A percentile compares a stretch with the other conserved stretches of the same genome.
phyloP scores from a whole-genome alignment of 2,888 invertebrate species.

The Meteorus colon region DNA sequence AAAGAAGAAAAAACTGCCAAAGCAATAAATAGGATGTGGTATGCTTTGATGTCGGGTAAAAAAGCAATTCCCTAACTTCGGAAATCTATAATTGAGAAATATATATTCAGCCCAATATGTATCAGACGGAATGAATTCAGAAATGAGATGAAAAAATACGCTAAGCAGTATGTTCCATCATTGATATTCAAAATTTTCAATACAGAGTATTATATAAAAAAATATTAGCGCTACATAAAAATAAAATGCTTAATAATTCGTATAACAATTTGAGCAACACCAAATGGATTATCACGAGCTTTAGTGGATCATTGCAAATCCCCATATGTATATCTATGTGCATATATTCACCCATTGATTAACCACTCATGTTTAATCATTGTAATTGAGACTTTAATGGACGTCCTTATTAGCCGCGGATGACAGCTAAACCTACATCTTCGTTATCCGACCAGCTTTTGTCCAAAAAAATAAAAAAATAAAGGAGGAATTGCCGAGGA shows the following conservation, averaged over 20 bases:
- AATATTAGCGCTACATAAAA: not conserved
- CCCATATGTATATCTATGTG: not conserved
- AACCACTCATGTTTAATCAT: constrained; percentile 15
- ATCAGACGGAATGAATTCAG: too few species aligned
- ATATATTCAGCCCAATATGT: not conserved
- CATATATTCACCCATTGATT: not conserved
- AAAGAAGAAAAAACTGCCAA: not conserved
- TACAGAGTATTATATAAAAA: not conserved
- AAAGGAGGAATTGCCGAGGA: too few species aligned
- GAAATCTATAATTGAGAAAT: not conserved
- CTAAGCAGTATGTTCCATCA: too few species aligned
- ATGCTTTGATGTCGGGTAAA: constrained; percentile 3
- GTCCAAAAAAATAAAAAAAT: not conserved
- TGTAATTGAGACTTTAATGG: constrained; percentile 23
- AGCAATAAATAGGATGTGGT: not conserved
- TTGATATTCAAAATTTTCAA: not conserved
- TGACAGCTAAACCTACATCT: not conserved
- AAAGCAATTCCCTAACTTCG: not conserved
- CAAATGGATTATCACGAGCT: not conserved
- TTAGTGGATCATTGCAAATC: not conserved
- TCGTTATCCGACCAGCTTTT: not conserved
- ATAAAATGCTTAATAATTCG: not conserved
- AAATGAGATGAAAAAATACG: not conserved
- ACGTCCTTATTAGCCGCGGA: not conserved
- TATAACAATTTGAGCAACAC: not conserved